These are phyloP conservation scores for Apantesis nais DNA, from an alignment of 2,888 invertebrate species.

Conservation along the genomic window DNA sequence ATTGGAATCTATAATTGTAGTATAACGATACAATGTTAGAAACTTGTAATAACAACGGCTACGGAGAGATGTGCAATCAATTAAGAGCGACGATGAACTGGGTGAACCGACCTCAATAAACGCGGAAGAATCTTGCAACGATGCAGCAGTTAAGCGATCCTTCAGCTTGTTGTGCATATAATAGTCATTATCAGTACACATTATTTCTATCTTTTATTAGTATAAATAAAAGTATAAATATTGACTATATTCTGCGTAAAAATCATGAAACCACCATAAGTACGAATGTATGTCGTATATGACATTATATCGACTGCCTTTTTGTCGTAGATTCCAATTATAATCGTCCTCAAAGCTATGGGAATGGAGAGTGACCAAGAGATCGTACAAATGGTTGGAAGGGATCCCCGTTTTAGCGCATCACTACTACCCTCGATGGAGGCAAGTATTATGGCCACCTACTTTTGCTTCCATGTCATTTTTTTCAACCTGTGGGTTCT, in stretches of 20 bases:
- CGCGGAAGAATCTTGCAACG: slow-evolving; percentile 62
- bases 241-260: neutral
- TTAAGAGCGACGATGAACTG: slow-evolving; percentile 60
- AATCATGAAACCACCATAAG: neutral
- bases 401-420: too few species aligned
- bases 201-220: neutral
- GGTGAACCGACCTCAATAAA: slow-evolving; percentile 72
- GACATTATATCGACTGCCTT: neutral
- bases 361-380: too few species aligned
- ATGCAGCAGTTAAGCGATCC: slow-evolving; percentile 33
- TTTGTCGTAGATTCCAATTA: too few species aligned
- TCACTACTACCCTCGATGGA: too few species aligned
- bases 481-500: too few species aligned
- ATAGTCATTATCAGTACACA: slow-evolving; percentile 10
- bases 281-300: neutral
- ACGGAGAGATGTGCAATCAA: slow-evolving; percentile 44
- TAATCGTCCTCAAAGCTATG: too few species aligned
- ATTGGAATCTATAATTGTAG: slow-evolving; percentile 28
- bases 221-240: neutral
- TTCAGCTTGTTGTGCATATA: slow-evolving; percentile 34
- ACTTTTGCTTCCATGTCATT: too few species aligned
- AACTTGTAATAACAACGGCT: slow-evolving; percentile 29
- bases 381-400: too few species aligned
- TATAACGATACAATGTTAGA: slow-evolving; percentile 32
- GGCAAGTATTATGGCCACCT: too few species aligned